Percentiles rank a stretch among this genome's conserved stretches.
phyloP scores from a whole-genome alignment of 2,797 vertebrate species.

The Pangasius djambal region DNA sequence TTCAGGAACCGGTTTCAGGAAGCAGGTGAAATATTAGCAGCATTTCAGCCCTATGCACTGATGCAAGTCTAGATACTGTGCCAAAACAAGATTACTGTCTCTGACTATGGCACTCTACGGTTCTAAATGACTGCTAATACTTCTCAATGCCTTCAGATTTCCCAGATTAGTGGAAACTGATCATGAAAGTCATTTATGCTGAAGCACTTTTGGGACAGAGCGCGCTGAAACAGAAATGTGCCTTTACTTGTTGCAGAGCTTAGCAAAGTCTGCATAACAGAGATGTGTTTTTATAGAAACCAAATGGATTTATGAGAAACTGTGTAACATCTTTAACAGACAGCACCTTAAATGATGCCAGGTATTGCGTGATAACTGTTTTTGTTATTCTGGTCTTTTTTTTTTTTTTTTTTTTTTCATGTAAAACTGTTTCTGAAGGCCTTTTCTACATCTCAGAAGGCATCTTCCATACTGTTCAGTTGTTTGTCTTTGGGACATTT shows the following conservation, averaged over 20 bases:
- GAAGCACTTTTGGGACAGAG: not conserved
- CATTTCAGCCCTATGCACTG: slow-evolving; percentile 27
- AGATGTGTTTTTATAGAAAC: not conserved
- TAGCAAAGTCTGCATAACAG: not conserved
- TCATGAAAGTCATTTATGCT: slow-evolving; percentile 12
- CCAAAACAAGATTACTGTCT: slow-evolving; percentile 26
- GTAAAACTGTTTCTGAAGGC: not conserved
- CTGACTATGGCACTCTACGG: slow-evolving; percentile 18
- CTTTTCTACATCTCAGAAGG: not conserved
- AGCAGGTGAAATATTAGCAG: slow-evolving; percentile 27
- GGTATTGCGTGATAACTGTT: not conserved
- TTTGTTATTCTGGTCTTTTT: not conserved
- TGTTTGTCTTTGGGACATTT: slow-evolving; percentile 24
- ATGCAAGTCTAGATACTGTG: slow-evolving; percentile 32
- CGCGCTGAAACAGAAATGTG: not conserved
- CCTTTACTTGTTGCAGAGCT: slow-evolving; percentile 20
- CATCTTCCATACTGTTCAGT: not conserved
- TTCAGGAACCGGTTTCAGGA: not conserved
- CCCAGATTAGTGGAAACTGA: slow-evolving; percentile 32
- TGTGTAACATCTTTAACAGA: not conserved
- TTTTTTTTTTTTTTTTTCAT: not conserved
- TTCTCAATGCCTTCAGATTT: slow-evolving; percentile 23
- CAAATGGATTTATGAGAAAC: not conserved
- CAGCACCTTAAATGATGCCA: not conserved
- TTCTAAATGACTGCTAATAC: slow-evolving; percentile 29